Conservation (phyloP, 2,888 invertebrate genomes). For the Graphium colonna region DNA sequence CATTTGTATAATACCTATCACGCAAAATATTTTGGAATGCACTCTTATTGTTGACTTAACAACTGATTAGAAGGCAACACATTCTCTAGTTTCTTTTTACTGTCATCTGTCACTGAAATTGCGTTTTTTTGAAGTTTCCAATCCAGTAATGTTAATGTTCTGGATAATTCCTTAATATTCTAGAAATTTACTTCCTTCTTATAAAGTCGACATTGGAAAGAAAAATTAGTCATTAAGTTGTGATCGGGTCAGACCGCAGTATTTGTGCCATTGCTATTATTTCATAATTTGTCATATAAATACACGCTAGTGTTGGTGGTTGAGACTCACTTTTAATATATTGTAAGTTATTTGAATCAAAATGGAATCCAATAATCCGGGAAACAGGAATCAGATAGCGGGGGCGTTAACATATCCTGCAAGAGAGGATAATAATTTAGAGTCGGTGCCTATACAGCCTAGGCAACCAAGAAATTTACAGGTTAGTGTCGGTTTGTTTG, state of each 20-base stretch:
- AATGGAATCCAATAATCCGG: constrained; percentile 54
- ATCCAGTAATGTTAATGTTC: constrained; percentile 15
- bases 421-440: constrained; percentile 33
- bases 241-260: background rate
- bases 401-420: constrained; percentile 47
- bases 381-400: constrained; percentile 34
- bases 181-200: constrained; percentile 1
- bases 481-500: constrained; percentile 42
- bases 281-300: background rate
- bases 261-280: background rate
- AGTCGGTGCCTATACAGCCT: constrained; percentile 45
- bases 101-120: background rate
- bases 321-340: background rate
- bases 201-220: background rate
- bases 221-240: background rate
- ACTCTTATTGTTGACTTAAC: no score
- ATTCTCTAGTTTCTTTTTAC: no score
- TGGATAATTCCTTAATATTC: constrained; percentile 15
- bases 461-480: constrained; percentile 63
- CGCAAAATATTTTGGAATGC: no score
- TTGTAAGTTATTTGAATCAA: constrained; percentile 21
- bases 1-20: no score
- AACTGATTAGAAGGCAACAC: no score
- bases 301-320: background rate
- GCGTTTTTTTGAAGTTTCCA: constrained; percentile 1